Conservation (phyloP, 2,113 vertebrate species). For the Ceyx melanurus region DNA sequence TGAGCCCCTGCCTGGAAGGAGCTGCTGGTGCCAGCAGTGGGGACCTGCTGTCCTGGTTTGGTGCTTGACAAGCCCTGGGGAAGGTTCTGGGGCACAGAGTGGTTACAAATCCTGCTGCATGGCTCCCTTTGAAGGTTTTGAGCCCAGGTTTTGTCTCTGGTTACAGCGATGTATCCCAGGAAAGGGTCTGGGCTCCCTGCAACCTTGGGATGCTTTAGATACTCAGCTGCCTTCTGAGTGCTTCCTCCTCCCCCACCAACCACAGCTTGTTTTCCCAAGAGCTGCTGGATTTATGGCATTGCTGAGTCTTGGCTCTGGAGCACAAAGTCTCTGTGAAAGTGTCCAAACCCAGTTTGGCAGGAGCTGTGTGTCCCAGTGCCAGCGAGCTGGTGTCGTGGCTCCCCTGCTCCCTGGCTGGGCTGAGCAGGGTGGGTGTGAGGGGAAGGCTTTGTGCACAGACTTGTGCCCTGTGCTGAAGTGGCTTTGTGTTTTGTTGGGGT, state of each 20-base stretch:
- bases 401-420: neutral
- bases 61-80: neutral
- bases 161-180: neutral
- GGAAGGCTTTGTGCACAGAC: neutral
- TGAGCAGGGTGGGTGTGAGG: neutral
- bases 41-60: too few relatives aligned
- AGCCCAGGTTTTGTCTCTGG: neutral
- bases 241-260: neutral
- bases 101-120: neutral
- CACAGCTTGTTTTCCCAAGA: neutral
- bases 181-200: neutral
- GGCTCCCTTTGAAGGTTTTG: accelerated
- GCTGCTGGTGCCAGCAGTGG: neutral
- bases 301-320: neutral
- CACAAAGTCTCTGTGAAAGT: neutral
- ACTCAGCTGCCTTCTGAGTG: neutral
- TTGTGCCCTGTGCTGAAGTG: accelerated
- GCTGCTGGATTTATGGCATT: neutral
- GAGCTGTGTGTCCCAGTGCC: neutral
- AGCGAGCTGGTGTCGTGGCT: neutral
- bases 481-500: neutral
- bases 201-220: accelerated
- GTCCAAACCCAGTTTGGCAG: neutral
- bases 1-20: neutral
- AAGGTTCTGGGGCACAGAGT: accelerated